A percentile compares a stretch with the other conserved stretches of the same genome.
Evolutionary conservation across 2,888 invertebrate species (phyloP).

Genomic region (Lycia hirtaria): DNA sequence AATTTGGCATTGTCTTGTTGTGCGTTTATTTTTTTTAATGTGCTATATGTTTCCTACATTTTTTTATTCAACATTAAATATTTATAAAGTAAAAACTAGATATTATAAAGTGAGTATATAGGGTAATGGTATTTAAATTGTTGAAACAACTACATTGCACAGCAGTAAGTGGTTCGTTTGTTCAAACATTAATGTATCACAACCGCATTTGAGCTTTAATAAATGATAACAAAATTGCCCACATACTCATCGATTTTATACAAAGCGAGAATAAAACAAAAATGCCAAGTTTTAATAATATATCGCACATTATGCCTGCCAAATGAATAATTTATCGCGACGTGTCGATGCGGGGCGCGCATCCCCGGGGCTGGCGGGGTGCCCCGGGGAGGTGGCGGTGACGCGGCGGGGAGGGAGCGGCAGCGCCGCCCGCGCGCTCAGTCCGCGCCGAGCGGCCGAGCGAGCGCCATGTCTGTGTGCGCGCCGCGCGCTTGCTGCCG

Average conservation of each 20-base stretch:
- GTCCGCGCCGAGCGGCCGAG: conserved; percentile 83
- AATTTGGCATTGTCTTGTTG: conserved; percentile 23
- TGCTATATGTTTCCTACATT: neutral
- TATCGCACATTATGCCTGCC: conserved; percentile 83
- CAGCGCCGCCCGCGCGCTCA: conserved; percentile 62
- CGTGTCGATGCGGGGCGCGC: conserved; percentile 80
- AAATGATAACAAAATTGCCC: conserved; percentile 48
- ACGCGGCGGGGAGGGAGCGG: conserved; percentile 47
- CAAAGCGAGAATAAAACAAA: conserved; percentile 69
- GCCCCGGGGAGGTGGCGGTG: conserved; percentile 44
- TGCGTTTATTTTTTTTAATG: conserved; percentile 6
- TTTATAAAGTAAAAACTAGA: too few species aligned
- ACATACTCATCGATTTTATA: conserved; percentile 64
- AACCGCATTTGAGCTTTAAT: conserved; percentile 41
- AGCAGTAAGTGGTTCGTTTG: neutral
- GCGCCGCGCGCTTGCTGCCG: conserved; percentile 84
- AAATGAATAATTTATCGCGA: conserved; percentile 83
- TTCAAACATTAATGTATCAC: conserved; percentile 10
- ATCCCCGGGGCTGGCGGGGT: conserved; percentile 66
- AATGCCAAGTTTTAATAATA: conserved; percentile 85
- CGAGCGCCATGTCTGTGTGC: conserved; percentile 82
- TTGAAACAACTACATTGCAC: neutral
- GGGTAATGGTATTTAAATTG: neutral
- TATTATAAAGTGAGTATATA: too few species aligned
- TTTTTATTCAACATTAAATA: too few species aligned